These are phyloP conservation scores for Xestia c-nigrum DNA, from an alignment of 2,888 invertebrate species.

Conservation along the genomic window DNA sequence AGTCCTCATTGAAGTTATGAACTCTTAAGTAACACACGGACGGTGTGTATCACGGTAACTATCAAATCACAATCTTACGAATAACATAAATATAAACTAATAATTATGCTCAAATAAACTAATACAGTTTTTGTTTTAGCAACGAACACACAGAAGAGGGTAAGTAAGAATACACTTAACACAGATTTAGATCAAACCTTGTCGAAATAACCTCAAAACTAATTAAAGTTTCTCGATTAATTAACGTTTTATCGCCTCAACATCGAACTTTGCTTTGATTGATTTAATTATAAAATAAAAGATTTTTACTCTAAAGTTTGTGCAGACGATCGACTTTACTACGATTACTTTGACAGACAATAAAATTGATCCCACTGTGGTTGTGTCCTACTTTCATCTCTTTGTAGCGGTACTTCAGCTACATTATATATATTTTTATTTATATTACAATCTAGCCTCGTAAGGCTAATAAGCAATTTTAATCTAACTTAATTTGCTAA, in stretches of 20 bases:
- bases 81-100: background rate
- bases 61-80: background rate
- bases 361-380: background rate
- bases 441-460: too few relatives aligned
- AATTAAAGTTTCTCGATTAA: constrained; percentile 67
- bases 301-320: constrained; percentile 12
- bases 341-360: background rate
- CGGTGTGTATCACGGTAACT: background rate
- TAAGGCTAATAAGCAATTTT: too few relatives aligned
- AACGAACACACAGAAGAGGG: constrained; percentile 22
- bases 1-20: background rate
- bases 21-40: too few relatives aligned
- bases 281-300: constrained; percentile 63
- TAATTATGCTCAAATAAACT: background rate
- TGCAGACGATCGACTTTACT: background rate
- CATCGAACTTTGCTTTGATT: constrained; percentile 52
- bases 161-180: background rate
- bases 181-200: constrained; percentile 35
- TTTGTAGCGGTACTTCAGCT: too few relatives aligned
- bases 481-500: too few relatives aligned
- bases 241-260: constrained; percentile 60
- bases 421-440: too few relatives aligned
- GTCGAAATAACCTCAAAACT: constrained; percentile 60
- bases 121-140: constrained; percentile 12
- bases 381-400: too few relatives aligned